Evolutionary conservation across 2,797 vertebrate species (phyloP), one percentile per base, ranked within the genome.

Genomic region (Sebastes hubbsi): DNA sequence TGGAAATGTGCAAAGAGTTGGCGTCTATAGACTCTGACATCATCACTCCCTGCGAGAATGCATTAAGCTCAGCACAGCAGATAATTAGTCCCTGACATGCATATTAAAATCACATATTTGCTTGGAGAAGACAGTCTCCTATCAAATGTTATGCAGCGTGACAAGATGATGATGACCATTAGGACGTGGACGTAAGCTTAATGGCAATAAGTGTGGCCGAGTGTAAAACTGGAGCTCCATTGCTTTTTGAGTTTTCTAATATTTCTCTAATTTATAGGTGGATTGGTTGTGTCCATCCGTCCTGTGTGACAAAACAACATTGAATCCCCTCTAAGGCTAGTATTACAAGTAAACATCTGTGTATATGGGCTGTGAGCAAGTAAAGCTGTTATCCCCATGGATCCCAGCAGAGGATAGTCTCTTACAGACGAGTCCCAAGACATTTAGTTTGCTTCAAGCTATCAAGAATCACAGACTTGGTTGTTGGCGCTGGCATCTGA

Each of bases 161-260:
- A 82, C 77, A 72, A 36, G 64, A 87, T 64, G 72, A 87, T 77
- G 69, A 65, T 56, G 72, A 82, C 75, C 76, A 87, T 87, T 75
- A 72, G 68, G 62, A 72, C 32, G 72, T 70, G 64, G 6, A 68
- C 73, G 67, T 74, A 66, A 72, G 66, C 42, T 63, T 66, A 80
- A 82, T 76, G 59, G 12, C 66, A 68, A 30, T 78, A 74, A 76
- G 32, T 30, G 16, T 69, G 61, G 55, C 32, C 2, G 24, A 58
- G 65, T 77, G 25, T 62, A 75, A 83, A 88, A 67, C 7, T 1
- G 2, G 18, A 81, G 32, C 14, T 71, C 2, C 9, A 27, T 36
- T 71, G 10, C 12, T 59, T 62, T 61, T 61, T 8, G 12, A 7
- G 6, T 54, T 70, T 54, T 55, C 52, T 7, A 63, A 54, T 70